A percentile compares a stretch with the other conserved stretches of the same genome.
phyloP scores from a whole-genome alignment of 2,888 invertebrate genomes.

The Rhabditoides inermis region DNA sequence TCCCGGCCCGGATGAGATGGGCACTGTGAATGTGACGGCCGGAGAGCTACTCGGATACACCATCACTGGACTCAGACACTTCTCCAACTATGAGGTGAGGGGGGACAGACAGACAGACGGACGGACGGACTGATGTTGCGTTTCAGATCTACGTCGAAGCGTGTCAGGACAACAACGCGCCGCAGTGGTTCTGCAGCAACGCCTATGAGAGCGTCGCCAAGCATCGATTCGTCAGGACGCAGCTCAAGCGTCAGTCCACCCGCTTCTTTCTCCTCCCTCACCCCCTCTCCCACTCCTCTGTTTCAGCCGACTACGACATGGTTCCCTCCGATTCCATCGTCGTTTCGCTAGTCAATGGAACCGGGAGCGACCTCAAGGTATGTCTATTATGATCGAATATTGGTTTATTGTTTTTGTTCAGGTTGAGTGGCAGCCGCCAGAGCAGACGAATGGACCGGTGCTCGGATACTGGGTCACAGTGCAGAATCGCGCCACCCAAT shows the following conservation, averaged over 20 bases:
- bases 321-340: constrained; percentile 14
- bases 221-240: constrained; percentile 5
- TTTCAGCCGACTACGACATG: constrained; percentile 23
- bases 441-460: constrained; percentile 77
- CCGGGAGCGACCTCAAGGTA: background rate
- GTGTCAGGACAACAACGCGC: no score
- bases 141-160: constrained; percentile 31
- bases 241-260: background rate
- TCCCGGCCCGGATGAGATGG: no score
- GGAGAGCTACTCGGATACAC: no score
- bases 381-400: no score
- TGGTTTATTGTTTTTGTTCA: no score
- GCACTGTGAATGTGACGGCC: no score
- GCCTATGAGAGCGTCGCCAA: no score
- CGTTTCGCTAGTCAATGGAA: background rate
- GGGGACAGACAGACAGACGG: background rate
- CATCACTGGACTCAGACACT: constrained; percentile 35
- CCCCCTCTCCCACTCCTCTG: background rate
- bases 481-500: constrained; percentile 9
- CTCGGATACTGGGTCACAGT: constrained; percentile 63
- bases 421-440: constrained; percentile 71
- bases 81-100: constrained; percentile 32
- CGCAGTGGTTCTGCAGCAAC: no score
- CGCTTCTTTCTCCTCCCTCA: constrained; percentile 1
- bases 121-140: no score